Evolutionary conservation across 2,888 invertebrate species (phyloP), one percentile per base, ranked within the genome.

Genomic region (Strigamia transsilvanica): DNA sequence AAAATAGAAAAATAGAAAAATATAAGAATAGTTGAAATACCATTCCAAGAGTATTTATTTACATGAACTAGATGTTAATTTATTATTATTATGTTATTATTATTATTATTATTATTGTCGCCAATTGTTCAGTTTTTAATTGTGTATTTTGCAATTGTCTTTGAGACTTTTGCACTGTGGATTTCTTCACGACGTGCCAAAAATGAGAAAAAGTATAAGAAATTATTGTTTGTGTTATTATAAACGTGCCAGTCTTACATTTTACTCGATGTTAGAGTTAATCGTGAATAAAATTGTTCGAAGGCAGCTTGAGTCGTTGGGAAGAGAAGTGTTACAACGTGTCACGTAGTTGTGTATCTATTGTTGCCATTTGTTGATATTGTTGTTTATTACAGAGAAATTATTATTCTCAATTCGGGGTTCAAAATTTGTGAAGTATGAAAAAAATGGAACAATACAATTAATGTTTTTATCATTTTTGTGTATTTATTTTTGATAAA

Each of bases 161-260:
- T 21, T 21, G 46, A 21, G 61, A 61, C 61, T 23, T 9, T 61
- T 61, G 61, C 61, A 61, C 61, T 61, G 61, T 61, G 61, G 23
- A 61, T 61, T 61, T 61, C 61, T 61, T 61, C 61, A 61, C 61
- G 13, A 61, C 18, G 61, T 61, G 61, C 61, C 61, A 61, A 61
- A 61, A 46, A 46, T 46, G 46, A 46, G 46, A 61, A 61, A 61
- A 23, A 61, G 7, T 1, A 21, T 61, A 23, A 10, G 21, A 61
- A 21, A 23, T 12, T 61, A 21, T 61, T 61, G 18, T 23, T 23
- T 61, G 61, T 9, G 18, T 18, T 61, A 23, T 21, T 21, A 21
- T 61, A 23, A 61, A 61, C 10, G 61, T 61, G 7, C 18, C 7
- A 61, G 61, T 61, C 61, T 9, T 56, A 56, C n/a, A 56, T 12